These are phyloP conservation scores for Caerostris extrusa DNA, from an alignment of 1,140 invertebrate species.

Conservation along the genomic window DNA sequence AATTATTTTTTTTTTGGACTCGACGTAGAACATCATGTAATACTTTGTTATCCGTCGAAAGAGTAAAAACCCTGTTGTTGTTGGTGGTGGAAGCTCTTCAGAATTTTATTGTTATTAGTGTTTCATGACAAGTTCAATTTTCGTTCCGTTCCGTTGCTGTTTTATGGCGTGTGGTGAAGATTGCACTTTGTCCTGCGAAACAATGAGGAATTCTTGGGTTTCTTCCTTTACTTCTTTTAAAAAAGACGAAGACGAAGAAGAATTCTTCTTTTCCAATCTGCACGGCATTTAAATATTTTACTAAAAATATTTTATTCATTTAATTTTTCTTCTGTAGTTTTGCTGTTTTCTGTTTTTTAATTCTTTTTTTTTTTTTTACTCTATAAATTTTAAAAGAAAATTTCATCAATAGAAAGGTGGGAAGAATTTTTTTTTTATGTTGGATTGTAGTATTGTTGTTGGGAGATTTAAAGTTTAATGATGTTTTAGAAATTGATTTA, in stretches of 20 bases:
- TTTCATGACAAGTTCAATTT: conserved; percentile 9
- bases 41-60: conserved; percentile 58
- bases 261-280: neutral
- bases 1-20: conserved; percentile 49
- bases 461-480: too few relatives aligned
- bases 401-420: too few relatives aligned
- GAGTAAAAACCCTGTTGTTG: conserved; percentile 10
- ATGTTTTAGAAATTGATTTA: too few relatives aligned
- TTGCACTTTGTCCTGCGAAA: neutral
- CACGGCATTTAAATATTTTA: neutral
- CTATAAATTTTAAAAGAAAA: too few relatives aligned
- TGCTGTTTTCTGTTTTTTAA: neutral
- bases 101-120: conserved; percentile 34
- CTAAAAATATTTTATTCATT: neutral
- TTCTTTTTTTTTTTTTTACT: too few relatives aligned
- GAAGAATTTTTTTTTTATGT: too few relatives aligned
- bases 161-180: conserved; percentile 18
- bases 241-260: neutral
- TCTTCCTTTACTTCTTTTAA: neutral
- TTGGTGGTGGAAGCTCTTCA: neutral
- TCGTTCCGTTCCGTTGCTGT: neutral
- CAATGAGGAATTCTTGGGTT: neutral
- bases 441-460: too few relatives aligned
- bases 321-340: neutral
- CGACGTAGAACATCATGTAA: conserved; percentile 33